Base-by-base conservation (phyloP, 2,888 invertebrate species). In the Augiades crinisus region DNA sequence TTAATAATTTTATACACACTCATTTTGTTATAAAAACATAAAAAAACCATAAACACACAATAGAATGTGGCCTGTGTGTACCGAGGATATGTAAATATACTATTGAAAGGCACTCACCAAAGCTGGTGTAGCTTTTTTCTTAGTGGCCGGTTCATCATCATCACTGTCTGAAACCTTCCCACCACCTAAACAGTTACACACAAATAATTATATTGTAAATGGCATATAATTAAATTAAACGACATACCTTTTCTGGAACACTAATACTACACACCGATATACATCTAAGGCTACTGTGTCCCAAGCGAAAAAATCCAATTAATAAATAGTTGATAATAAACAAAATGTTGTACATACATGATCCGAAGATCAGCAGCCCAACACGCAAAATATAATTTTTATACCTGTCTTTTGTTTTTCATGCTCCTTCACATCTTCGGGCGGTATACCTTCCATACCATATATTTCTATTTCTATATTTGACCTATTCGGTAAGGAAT, bases 381-480 rank as follows among this genome's bases (percentile, higher is more conserved):
- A 60, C 53, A 58, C 62, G 10, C 41, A 52, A 40, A 52, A 12
- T 31, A 31, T 70, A 62, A 59, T 74, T 74, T 75, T 75, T 84
- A 86, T 88, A 90, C 90, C 90, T 85, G 92, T 90, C 77, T 96
- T 95, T 77, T 96, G 95, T 68, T 94, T 93, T 86, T 99, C 98
- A 86, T 99, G 99, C 76, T 98, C 97, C 78, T 95, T 95, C 59
- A 98, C 81, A 91, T 99, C 99, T 68, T 96, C 96, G 49, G 96
- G 94, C 21, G 99, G 99, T 72, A 99, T 99, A 66, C 99, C 99
- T 92, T 99, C 99, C 99, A 99, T 99, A 64, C 99, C 99, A 92
- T 99, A 99, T 75, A 99, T 99, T 92, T 99, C 99, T 82, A 99
- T 97, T 91, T 99, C 99, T 78, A 98, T 98, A 90, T 98, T 98